A percentile compares a stretch with the other conserved stretches of the same genome.
These are phyloP conservation scores for Enchytraeus crypticus DNA, from an alignment of 2,888 invertebrate genomes.

Conservation along the genomic window DNA sequence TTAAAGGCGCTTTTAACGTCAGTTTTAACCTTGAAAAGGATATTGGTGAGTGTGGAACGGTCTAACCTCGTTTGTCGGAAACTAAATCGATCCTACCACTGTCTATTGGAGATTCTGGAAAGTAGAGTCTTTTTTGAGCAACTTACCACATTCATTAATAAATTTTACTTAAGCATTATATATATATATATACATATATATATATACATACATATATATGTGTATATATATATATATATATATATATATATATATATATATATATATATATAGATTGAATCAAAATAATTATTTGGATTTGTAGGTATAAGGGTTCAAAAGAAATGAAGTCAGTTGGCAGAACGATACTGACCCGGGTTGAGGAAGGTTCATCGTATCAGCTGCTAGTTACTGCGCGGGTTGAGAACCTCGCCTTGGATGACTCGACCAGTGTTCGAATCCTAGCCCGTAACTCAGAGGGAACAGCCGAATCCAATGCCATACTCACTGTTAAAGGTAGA, in stretches of 20 bases:
- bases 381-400: not conserved
- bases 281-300: not conserved
- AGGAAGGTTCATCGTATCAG: not conserved
- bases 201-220: not conserved
- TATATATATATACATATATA: conserved; percentile 2
- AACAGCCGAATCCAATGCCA: too few relatives aligned
- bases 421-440: not conserved
- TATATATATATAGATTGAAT: too few relatives aligned
- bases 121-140: too few relatives aligned
- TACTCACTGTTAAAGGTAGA: too few relatives aligned
- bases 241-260: not conserved
- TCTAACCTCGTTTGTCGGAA: too few relatives aligned
- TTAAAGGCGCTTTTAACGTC: too few relatives aligned
- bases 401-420: not conserved
- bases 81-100: too few relatives aligned
- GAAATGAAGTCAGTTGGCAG: too few relatives aligned
- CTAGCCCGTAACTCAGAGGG: not conserved
- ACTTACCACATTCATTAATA: too few relatives aligned
- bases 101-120: too few relatives aligned
- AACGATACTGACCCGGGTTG: not conserved
- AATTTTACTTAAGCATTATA: not conserved
- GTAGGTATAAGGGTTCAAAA: not conserved
- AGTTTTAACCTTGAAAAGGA: too few relatives aligned
- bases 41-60: too few relatives aligned
- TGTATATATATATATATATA: not conserved